Conservation (phyloP, 2,113 vertebrate species). For the Nesospiza acunhae region DNA sequence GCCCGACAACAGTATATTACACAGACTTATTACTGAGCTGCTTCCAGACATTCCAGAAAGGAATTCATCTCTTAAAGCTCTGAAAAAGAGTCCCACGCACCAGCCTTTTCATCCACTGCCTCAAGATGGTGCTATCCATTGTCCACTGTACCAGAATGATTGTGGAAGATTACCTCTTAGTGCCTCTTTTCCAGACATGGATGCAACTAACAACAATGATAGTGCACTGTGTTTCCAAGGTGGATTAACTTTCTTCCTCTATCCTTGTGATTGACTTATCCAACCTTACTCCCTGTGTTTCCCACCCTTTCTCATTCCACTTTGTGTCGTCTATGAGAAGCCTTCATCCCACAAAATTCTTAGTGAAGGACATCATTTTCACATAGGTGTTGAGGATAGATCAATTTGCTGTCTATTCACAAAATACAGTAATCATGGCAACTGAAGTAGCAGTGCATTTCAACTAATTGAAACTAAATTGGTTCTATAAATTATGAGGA, state of each 20-base stretch:
- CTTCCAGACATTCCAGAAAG: conserved; percentile 93
- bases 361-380: neutral
- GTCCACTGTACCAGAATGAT: conserved; percentile 76
- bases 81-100: conserved; percentile 77
- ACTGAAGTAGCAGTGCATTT: neutral
- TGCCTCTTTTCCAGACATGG: conserved; percentile 88
- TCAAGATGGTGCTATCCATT: conserved; percentile 80
- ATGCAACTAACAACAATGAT: conserved; percentile 85
- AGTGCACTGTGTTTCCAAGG: conserved; percentile 87
- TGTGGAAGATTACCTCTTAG: conserved; percentile 83
- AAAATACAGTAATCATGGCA: neutral
- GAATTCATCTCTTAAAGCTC: conserved; percentile 88
- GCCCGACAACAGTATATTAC: conserved; percentile 91
- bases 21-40: conserved; percentile 93
- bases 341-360: neutral
- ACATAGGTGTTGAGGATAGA: neutral
- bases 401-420: conserved; percentile 26
- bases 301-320: conserved; percentile 37
- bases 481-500: neutral
- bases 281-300: conserved; percentile 54
- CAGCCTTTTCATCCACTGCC: conserved; percentile 79
- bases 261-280: conserved; percentile 25
- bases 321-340: neutral
- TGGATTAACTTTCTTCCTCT: conserved; percentile 78
- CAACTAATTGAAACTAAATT: neutral